phyloP scores from a whole-genome alignment of 2,888 invertebrate species.

The Nemapogon koenigi region DNA sequence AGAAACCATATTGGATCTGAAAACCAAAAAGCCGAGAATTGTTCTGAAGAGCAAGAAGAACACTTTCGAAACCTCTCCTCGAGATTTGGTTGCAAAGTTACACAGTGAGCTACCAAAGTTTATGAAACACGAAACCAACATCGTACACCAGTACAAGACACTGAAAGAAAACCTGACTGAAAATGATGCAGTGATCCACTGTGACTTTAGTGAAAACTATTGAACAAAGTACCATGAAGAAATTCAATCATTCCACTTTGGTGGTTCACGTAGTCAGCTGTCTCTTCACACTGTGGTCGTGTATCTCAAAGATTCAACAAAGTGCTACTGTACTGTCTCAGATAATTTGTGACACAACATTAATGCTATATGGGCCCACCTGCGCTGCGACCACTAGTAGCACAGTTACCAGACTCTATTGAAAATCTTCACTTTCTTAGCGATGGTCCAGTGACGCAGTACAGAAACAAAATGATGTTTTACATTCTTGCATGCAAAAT shows the following conservation, averaged over 20 bases:
- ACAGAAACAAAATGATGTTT: slow-evolving; percentile 8
- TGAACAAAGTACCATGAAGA: slow-evolving; percentile 13
- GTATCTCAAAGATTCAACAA: slow-evolving; percentile 9
- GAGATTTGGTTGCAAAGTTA: slow-evolving; percentile 13
- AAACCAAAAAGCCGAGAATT: slow-evolving; percentile 15
- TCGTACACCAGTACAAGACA: slow-evolving; percentile 18
- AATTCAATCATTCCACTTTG: slow-evolving; percentile 16
- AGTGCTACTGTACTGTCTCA: neutral
- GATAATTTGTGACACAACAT: neutral
- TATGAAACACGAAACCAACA: slow-evolving; percentile 11
- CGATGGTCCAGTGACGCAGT: slow-evolving; percentile 7
- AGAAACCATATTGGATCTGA: slow-evolving; percentile 13
- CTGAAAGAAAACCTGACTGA: slow-evolving; percentile 6
- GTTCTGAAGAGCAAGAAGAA: slow-evolving; percentile 14
- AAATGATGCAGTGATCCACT: slow-evolving; percentile 11
- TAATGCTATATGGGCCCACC: neutral
- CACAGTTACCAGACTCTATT: neutral
- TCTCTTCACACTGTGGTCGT: slow-evolving; percentile 16
- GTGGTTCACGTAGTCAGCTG: slow-evolving; percentile 13
- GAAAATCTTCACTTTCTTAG: slow-evolving; percentile 6
- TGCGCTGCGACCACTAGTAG: neutral
- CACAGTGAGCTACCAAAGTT: slow-evolving; percentile 13
- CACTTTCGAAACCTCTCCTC: slow-evolving; percentile 9
- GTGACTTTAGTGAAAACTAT: slow-evolving; percentile 15
- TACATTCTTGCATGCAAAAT: slow-evolving; percentile 4